Evolutionary conservation across 2,888 invertebrate species (phyloP).

Genomic region (Cephus rjabovi): DNA sequence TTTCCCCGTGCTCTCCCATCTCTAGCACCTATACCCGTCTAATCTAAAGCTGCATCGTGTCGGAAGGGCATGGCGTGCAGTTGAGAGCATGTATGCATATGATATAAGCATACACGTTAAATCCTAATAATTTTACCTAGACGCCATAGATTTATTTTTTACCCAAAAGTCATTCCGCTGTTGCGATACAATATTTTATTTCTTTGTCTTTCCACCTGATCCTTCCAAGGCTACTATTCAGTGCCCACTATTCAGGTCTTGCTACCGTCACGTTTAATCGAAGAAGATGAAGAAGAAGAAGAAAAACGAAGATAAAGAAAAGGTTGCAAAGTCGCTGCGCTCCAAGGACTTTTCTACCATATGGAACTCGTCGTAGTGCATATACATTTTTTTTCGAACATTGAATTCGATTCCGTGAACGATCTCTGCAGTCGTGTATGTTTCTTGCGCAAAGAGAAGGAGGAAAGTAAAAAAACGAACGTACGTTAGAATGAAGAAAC

Average conservation of each 20-base stretch:
- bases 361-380: not conserved
- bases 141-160: not conserved
- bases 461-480: not conserved
- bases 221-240: not conserved
- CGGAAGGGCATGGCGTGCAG: not conserved
- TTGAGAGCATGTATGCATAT: not conserved
- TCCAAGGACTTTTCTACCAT: not conserved
- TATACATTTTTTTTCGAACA: not conserved
- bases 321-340: not conserved
- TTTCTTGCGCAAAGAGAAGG: not conserved
- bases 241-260: not conserved
- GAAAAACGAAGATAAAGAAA: not conserved
- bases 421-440: not conserved
- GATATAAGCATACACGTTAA: not conserved
- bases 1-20: constrained; percentile 19
- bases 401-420: not conserved
- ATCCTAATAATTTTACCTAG: not conserved
- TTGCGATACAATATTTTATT: not conserved
- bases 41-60: not conserved
- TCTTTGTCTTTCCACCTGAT: not conserved
- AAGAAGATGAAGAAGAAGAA: not conserved
- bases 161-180: not conserved
- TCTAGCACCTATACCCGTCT: not conserved
- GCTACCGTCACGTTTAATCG: not conserved
- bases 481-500: not conserved